Base-by-base conservation (phyloP, 2,113 vertebrate genomes). In the Cygnus buccinator region DNA sequence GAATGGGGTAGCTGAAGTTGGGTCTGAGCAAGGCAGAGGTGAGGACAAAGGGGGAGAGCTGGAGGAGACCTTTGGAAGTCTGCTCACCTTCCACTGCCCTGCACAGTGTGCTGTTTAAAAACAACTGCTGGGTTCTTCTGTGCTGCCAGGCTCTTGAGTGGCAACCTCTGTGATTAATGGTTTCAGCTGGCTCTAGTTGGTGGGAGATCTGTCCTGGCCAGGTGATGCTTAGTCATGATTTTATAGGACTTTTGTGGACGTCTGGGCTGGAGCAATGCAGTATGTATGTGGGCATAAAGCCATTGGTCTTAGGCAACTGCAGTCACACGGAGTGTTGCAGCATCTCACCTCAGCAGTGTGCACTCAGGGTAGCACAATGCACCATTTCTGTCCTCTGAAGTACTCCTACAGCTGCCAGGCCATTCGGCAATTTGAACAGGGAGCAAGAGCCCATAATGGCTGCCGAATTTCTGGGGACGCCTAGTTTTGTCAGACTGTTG, bases 261-360 rank as follows among this genome's bases (percentile, higher is more conserved):
- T 19, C 44, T 9, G 14, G 48, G 55, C 84, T 70, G 13, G 12
- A 87, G 82, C 84, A 77, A 7, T 26, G 71, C 74, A 15, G 62
- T 8, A 3, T 52, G 12, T 6, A 20, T 2, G 1, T 13, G 77
- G 57, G 81, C 87, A 65, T 22, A n/a, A 74, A 90, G 87, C 84
- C 50, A 44, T 26, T 20, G 76, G 73, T 77, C 43, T 80, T 29
- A 18, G 83, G 68, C 37, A 39, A 5, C 76, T 59, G 90, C 79
- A 84, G 65, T 52, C 44, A 8, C 50, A 16, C 12, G 2, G 70
- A 72, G 50, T 8, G 66, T 79, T 91, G 89, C 90, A 77, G 91
- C n/a, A 8, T 46, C 91, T 58, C 44, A n/a, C 58, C 31, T 48
- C 1, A 0, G 85, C 90, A 63, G n/a, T 2, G 6, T 0, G 3